These are phyloP conservation scores for Delia radicum DNA, from an alignment of 1,140 invertebrate species.

Conservation along the genomic window DNA sequence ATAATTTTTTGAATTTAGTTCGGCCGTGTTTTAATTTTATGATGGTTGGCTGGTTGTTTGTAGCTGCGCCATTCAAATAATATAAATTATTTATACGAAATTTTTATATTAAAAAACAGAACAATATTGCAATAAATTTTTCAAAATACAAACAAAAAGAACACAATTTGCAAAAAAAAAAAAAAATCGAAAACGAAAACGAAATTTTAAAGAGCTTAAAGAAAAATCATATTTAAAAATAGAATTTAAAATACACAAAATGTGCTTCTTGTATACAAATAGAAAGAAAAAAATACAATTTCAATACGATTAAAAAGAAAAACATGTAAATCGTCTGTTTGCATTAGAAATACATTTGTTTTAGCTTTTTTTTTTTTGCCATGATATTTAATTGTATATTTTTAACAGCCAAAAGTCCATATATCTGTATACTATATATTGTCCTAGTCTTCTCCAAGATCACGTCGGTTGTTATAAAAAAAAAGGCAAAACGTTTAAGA, in stretches of 20 bases:
- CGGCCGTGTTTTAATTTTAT: no score
- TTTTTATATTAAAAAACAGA: no score
- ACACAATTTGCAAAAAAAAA: neutral
- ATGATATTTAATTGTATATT: neutral
- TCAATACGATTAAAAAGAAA: constrained; percentile 26
- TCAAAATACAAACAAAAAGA: neutral
- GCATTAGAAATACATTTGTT: constrained; percentile 52
- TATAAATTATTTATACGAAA: no score
- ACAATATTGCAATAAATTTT: neutral
- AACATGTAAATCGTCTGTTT: constrained; percentile 53
- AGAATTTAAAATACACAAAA: neutral
- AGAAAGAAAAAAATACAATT: neutral
- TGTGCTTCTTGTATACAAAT: neutral
- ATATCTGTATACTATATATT: no score
- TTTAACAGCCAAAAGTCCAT: no score
- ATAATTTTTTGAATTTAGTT: no score
- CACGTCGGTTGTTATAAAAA: no score
- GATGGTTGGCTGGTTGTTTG: no score
- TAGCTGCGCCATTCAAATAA: no score
- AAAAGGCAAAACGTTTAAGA: no score
- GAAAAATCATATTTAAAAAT: constrained; percentile 23
- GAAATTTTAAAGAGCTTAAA: neutral
- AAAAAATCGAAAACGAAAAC: neutral
- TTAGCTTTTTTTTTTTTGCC: constrained; percentile 7
- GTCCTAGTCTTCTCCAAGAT: no score